Conservation (phyloP, 2,797 vertebrate genomes). For the Takifugu rubripes region DNA sequence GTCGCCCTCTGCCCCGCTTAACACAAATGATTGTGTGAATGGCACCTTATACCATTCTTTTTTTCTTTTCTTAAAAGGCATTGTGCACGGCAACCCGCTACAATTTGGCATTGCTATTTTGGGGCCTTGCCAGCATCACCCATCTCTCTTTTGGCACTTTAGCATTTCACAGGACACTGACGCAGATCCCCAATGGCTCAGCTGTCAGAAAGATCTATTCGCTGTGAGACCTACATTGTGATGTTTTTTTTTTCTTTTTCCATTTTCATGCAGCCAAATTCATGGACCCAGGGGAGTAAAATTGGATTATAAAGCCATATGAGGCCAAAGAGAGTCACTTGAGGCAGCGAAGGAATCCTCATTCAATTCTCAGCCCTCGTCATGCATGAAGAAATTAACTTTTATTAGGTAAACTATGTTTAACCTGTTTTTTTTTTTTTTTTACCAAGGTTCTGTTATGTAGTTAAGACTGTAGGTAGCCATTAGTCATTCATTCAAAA, state of each 20-base stretch:
- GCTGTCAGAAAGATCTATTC: conserved; percentile 42
- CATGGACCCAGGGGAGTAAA: conserved; percentile 9
- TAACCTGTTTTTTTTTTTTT: not conserved
- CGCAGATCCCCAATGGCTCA: conserved; percentile 25
- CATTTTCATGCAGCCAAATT: no score
- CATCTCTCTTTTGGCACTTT: conserved; percentile 27
- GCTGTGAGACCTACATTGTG: conserved; percentile 29
- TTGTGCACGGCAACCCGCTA: conserved; percentile 65
- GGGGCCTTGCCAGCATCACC: conserved; percentile 12
- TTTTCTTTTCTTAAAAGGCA: conserved; percentile 46
- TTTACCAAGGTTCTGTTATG: no score
- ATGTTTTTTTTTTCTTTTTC: conserved; percentile 1
- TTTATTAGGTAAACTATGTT: not conserved
- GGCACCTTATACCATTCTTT: conserved; percentile 58
- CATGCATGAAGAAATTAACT: conserved; percentile 32
- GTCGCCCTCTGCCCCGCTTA: conserved; percentile 45
- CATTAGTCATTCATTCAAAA: not conserved
- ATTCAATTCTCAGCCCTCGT: conserved; percentile 49
- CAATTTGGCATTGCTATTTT: conserved; percentile 61
- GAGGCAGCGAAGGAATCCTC: conserved; percentile 51
- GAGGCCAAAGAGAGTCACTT: conserved; percentile 50
- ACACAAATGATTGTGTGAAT: conserved; percentile 64
- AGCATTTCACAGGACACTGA: conserved; percentile 45
- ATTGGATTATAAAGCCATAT: conserved; percentile 57
- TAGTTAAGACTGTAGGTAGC: no score